Percentiles rank a stretch among this genome's conserved stretches.
Evolutionary conservation across 2,888 invertebrate genomes (phyloP).

Genomic region (Galerucella calmariensis): DNA sequence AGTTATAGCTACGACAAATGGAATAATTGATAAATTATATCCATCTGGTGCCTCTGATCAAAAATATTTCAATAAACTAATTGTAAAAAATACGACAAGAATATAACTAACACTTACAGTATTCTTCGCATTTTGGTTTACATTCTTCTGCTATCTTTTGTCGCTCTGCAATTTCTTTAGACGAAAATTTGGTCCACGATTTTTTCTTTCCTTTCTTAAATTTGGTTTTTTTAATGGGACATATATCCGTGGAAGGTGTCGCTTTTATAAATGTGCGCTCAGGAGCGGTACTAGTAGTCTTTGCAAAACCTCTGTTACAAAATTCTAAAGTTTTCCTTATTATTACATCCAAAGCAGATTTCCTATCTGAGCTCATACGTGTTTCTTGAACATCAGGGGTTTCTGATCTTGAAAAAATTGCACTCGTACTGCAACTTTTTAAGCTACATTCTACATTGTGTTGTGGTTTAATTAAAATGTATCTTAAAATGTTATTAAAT

Average conservation of each 20-base stretch:
- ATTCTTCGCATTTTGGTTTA: neutral
- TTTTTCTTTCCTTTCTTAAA: conserved; percentile 10
- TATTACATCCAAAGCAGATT: neutral
- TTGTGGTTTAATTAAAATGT: neutral
- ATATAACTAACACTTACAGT: neutral
- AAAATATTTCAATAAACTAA: neutral
- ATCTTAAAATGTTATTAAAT: neutral
- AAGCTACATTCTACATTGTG: neutral
- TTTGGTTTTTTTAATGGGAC: conserved; percentile 3
- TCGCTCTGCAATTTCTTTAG: conserved; percentile 2
- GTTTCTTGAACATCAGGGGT: neutral
- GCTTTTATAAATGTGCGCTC: neutral
- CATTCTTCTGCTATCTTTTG: conserved; percentile 4
- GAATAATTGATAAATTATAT: no score
- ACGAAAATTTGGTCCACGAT: conserved; percentile 12
- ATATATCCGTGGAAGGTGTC: neutral
- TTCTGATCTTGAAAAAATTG: neutral
- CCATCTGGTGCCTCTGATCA: no score
- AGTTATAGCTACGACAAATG: no score
- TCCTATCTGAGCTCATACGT: neutral
- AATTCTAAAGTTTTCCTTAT: neutral
- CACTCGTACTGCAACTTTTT: neutral
- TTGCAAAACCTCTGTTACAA: neutral
- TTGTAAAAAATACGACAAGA: neutral
- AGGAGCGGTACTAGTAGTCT: neutral